A percentile compares a stretch with the other conserved stretches of the same genome.
phyloP scores from a whole-genome alignment of 2,113 vertebrate genomes.

The Amphiprion ocellaris region DNA sequence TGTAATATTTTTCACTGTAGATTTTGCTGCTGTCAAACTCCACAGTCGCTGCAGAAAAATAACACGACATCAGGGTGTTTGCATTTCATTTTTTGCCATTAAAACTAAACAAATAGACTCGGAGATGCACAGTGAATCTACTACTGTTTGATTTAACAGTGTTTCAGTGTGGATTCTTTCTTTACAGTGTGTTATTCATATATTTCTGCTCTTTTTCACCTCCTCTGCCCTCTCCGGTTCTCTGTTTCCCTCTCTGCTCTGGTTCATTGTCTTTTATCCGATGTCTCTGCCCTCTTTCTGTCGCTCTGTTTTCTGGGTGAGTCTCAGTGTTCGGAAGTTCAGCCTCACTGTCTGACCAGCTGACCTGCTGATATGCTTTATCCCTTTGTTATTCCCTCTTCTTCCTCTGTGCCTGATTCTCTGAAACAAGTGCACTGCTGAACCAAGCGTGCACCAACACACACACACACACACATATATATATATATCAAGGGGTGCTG shows the following conservation, averaged over 20 bases:
- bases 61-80: not conserved
- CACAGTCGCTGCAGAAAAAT: not conserved
- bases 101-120: not conserved
- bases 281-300: constrained; percentile 61
- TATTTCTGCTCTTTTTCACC: not conserved
- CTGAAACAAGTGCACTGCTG: constrained; percentile 12
- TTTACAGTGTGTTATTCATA: constrained; percentile 5
- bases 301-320: constrained; percentile 58
- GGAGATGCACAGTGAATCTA: not conserved
- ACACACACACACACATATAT: not conserved
- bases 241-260: constrained; percentile 4
- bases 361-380: constrained; percentile 66
- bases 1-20: not conserved
- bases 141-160: not conserved
- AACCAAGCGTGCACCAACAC: constrained; percentile 1
- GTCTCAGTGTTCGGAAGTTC: constrained; percentile 51
- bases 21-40: not conserved
- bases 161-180: constrained; percentile 1
- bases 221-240: not conserved
- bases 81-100: not conserved
- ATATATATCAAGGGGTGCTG: not conserved
- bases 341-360: constrained; percentile 35
- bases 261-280: constrained; percentile 38
- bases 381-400: constrained; percentile 32
- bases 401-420: constrained; percentile 16